Evolutionary conservation across 2,797 vertebrate species (phyloP), one percentile per base, ranked within the genome.

Genomic region (Okamejei kenojei): DNA sequence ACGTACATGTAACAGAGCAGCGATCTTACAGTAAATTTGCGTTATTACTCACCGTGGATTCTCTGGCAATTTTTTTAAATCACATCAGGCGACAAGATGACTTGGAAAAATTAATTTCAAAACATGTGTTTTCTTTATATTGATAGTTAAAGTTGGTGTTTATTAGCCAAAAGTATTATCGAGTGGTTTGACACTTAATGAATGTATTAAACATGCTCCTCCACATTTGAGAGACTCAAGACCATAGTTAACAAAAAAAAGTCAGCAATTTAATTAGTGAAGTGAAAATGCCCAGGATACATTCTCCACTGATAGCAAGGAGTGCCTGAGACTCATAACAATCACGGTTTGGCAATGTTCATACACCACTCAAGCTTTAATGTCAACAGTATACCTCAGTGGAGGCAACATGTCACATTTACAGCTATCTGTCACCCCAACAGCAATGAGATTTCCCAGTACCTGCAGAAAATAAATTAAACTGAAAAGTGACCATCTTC

Each of bases 191-290:
- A 68, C 58, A 86, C 63, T 11, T 61, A 63, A 65, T 32, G 61
- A 63, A 26, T 54, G 29, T 13, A 74, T 93, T 35, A 94, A 77
- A 93, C 88, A 93, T 94, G 45, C n/a, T 29, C 93, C n/a, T 74
- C 61, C 32, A 90, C 81, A 94, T 90, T 76, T 92, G 74, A 11
- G 21, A 92, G 15, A 29, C 45, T 11, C 71, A 88, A n/a, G n/a
- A 35, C 82, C 15, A 88, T 0, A 68, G 63, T 13, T 65, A 21
- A 86, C 58, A 86, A 86, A n/a, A 19, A 88, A 15, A 86, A 88
- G 84, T 9, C 61, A 35, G n/a, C 15, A 88, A 65, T 32, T 17
- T 65, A 86, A 65, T 86, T 32, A 32, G 29, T n/a, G 0, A 32
- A 88, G 68, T 61, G 82, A 45, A 90, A 90, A 21, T 92, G 19